Evolutionary conservation across 2,888 invertebrate species (phyloP).

Genomic region (Agonopterix arenella): DNA sequence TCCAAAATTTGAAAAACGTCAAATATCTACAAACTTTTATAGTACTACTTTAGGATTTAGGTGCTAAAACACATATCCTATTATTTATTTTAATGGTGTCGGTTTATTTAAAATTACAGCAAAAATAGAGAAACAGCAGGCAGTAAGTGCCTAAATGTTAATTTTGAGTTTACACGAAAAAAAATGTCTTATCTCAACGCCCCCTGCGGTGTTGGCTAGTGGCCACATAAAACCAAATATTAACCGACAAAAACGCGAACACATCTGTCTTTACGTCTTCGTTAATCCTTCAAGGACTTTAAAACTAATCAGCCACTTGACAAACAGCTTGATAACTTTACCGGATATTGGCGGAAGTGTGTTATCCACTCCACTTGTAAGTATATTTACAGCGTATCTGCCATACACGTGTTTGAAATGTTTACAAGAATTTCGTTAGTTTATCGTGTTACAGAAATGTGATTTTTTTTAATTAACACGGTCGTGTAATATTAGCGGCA

Average conservation of each 20-base stretch:
- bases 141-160: conserved; percentile 1
- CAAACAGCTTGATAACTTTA: conserved; percentile 29
- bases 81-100: no score
- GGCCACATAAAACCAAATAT: conserved; percentile 18
- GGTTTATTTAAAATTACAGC: not conserved
- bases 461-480: conserved; percentile 31
- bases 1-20: no score
- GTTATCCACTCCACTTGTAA: conserved; percentile 46
- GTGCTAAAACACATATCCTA: no score
- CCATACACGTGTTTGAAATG: conserved; percentile 57
- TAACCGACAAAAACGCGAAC: conserved; percentile 25
- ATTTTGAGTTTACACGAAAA: conserved; percentile 6
- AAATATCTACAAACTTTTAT: no score
- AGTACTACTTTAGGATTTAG: no score
- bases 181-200: conserved; percentile 13
- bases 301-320: conserved; percentile 33
- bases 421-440: conserved; percentile 46
- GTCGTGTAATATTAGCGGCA: conserved; percentile 19
- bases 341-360: conserved; percentile 46
- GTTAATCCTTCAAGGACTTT: conserved; percentile 28
- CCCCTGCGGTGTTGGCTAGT: conserved; percentile 17
- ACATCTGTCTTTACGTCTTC: conserved; percentile 28
- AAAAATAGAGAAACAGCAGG: conserved; percentile 1
- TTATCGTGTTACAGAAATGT: conserved; percentile 40
- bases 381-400: conserved; percentile 30